Base-by-base conservation (phyloP, 2,797 vertebrate genomes). In the Denticeps clupeoides region DNA sequence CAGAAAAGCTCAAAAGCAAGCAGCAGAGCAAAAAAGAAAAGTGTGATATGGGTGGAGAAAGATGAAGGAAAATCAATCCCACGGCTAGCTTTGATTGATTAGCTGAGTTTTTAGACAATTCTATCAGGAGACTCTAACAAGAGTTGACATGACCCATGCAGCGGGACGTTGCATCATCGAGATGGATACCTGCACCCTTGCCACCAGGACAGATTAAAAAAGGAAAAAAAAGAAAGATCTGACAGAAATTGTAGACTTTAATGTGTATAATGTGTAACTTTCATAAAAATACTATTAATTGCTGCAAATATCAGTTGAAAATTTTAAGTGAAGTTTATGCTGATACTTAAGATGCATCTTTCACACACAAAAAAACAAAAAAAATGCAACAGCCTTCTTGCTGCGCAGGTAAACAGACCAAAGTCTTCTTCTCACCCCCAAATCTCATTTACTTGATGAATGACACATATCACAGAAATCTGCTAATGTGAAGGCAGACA, bases 101-200 rank as follows among this genome's bases (percentile, higher is more conserved):
- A 68, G 57, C 61, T 64, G 72, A 78, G 77, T 73, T 79, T 47
- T 76, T 72, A 63, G 73, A 80, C 74, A 75, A 78, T 75, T 77
- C 75, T 69, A 75, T 70, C 71, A 74, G 73, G 72, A 75, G 74
- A 71, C 74, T 73, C 73, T 80, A 78, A 79, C 70, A 75, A 68
- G 73, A 69, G 78, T 71, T 68, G 75, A 78, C 74, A 69, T 62
- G 64, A 69, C 60, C 74, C 69, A 72, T 62, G 72, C 74, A 75
- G 68, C 72, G 64, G 55, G 55, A 62, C 58, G 61, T 61, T 43
- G 58, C 64, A 53, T 57, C 50, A 68, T 63, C 64, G 71, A 79
- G 79, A 78, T 74, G 76, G 77, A 79, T 79, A 72, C 77, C 64
- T 45, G 65, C 65, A 79, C 81, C 77, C 79, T 68, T 70, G 60